Conservation (phyloP, 2,888 invertebrate species). For the Rhagonycha lutea region DNA sequence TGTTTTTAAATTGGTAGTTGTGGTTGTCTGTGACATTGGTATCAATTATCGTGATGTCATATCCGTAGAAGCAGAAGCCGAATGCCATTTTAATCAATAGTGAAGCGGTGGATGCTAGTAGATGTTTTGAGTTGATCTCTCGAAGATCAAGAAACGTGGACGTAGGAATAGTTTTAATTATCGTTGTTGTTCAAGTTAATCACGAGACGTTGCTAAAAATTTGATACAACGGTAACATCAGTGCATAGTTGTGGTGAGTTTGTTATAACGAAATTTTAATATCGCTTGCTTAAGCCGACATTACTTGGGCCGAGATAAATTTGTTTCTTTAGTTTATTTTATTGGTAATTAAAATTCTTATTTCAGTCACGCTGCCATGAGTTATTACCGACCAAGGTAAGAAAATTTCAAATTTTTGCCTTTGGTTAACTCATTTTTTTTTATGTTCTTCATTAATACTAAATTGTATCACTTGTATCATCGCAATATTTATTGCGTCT, state of each 20-base stretch:
- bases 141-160: neutral
- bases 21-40: neutral
- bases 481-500: neutral
- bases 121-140: neutral
- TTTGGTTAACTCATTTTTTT: neutral
- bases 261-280: neutral
- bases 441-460: neutral
- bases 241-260: neutral
- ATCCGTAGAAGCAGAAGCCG: neutral
- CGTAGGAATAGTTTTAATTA: neutral
- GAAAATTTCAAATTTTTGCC: conserved; percentile 14
- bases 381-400: conserved; percentile 51
- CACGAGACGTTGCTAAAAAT: neutral
- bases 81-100: neutral
- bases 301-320: neutral
- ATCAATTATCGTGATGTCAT: neutral
- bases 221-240: neutral
- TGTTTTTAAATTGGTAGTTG: neutral
- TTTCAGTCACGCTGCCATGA: conserved; percentile 47
- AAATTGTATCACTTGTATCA: neutral
- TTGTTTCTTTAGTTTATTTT: neutral
- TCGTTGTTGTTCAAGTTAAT: neutral
- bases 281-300: neutral
- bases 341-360: neutral
- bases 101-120: neutral